phyloP scores from a whole-genome alignment of 2,797 vertebrate genomes.

The Acestrorhynchus altus region DNA sequence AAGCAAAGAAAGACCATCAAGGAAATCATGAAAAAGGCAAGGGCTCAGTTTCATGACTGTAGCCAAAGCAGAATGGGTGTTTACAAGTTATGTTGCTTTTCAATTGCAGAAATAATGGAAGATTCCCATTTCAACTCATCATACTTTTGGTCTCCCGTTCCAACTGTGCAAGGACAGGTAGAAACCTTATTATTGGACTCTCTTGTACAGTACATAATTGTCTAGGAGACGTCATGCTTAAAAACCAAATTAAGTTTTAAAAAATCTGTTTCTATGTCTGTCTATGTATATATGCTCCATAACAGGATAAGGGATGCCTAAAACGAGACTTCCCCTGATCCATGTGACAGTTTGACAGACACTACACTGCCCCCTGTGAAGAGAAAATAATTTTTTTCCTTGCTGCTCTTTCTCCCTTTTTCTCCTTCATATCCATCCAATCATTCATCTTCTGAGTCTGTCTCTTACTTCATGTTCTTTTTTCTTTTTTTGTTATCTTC shows the following conservation, averaged over 20 bases:
- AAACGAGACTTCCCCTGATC: slow-evolving; percentile 46
- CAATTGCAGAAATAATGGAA: slow-evolving; percentile 94
- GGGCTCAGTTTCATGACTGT: slow-evolving; percentile 49
- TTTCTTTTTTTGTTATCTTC: slow-evolving; percentile 24
- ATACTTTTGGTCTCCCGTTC: slow-evolving; percentile 99
- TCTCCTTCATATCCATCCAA: not conserved
- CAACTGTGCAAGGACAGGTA: slow-evolving; percentile 98
- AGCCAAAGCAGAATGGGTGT: slow-evolving; percentile 62
- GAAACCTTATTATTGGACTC: slow-evolving; percentile 81
- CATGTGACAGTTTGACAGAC: slow-evolving; percentile 45
- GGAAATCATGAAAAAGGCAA: slow-evolving; percentile 7
- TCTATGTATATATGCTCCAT: slow-evolving; percentile 26
- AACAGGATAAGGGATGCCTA: slow-evolving; percentile 43
- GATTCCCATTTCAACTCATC: slow-evolving; percentile 99
- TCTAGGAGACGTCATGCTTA: slow-evolving; percentile 42
- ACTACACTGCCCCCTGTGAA: slow-evolving; percentile 1
- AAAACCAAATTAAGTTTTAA: slow-evolving; percentile 27
- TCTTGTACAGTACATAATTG: slow-evolving; percentile 52
- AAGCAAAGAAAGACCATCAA: slow-evolving; percentile 15
- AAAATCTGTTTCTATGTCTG: not conserved
- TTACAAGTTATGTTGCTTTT: slow-evolving; percentile 84
- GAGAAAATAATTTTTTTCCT: slow-evolving; percentile 44
- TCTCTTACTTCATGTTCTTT: slow-evolving; percentile 32
- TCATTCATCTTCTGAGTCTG: slow-evolving; percentile 47
- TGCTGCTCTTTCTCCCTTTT: slow-evolving; percentile 39